Base-by-base conservation (phyloP, 2,888 invertebrate species). In the Neoitamus cyanurus region DNA sequence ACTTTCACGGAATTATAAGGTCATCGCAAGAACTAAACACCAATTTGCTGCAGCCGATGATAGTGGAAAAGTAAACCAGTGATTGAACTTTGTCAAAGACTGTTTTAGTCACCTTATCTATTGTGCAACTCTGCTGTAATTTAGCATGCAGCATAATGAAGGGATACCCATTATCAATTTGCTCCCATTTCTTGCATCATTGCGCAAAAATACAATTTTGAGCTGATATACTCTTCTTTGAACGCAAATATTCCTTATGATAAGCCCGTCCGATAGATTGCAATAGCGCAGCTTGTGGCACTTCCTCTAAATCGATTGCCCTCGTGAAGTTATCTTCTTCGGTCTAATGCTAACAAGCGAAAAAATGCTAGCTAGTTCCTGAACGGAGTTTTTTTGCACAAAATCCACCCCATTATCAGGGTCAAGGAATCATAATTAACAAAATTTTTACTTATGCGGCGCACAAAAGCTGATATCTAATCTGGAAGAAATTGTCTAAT, bases 11-110 rank as follows among this genome's bases (percentile, higher is more conserved):
- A 48, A 48, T 6, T 48, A 20, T 48, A 48, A 48, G 48, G 48
- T 48, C 48, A 48, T 20, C 7, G 6, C 0, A 2, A 58, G 58
- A 20, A 58, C 1, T 58, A 25, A 58, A 58, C 31, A 31, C 13
- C 25, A 58, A 20, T 58, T 58, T 58, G 7, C 3, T 25, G 20
- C 58, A 20, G 0, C 25, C 20, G 58, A 58, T 58, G 58, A 58
- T 58, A 58, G 58, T 58, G 58, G 58, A 58, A 58, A 58, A 58
- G 58, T 58, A 58, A 58, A 58, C 58, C 58, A 58, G 15, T 58
- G 9, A 58, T 6, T 58, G 58, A 58, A 58, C 58, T 58, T 58
- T 58, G 58, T 9, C 58, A 58, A 58, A 7, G 58, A 25, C 58
- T 58, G 15, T 58, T 58, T 20, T 58, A 20, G 15, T 25, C 9